phyloP scores from a whole-genome alignment of 2,113 vertebrate species.

The Pseudorasbora parva region DNA sequence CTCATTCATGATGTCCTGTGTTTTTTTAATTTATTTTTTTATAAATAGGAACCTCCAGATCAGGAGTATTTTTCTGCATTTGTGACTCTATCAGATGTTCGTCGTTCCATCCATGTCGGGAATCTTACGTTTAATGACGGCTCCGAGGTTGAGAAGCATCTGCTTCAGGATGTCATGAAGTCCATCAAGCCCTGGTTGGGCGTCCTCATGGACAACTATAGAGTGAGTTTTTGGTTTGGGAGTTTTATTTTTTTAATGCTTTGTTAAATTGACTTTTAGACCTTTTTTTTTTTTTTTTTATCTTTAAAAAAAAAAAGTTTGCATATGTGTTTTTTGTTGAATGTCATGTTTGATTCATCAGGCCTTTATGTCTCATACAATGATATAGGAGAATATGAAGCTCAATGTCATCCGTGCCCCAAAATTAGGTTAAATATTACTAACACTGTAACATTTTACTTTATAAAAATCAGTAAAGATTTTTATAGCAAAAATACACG shows the following conservation, averaged over 20 bases:
- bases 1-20: not conserved
- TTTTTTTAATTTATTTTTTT: not conserved
- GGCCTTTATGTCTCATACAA: no score
- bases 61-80: conserved; percentile 78
- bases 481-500: no score
- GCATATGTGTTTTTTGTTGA: no score
- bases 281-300: no score
- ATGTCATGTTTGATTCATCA: no score
- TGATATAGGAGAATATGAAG: no score
- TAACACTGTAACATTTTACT: no score
- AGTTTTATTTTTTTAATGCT: not conserved
- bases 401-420: no score
- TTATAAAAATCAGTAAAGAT: no score
- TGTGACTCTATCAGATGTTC: conserved; percentile 78
- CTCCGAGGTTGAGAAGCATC: conserved; percentile 79
- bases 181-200: conserved; percentile 87
- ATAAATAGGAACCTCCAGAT: conserved; percentile 77
- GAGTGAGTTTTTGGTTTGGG: conserved; percentile 68
- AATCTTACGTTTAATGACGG: conserved; percentile 81
- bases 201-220: conserved; percentile 87
- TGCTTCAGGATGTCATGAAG: conserved; percentile 81
- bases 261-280: not conserved
- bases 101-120: conserved; percentile 84
- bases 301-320: no score
- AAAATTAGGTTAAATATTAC: no score